Conservation (phyloP, 35 echinoderm and acorn worm genomes). For the Eucidaris tribuloides region DNA sequence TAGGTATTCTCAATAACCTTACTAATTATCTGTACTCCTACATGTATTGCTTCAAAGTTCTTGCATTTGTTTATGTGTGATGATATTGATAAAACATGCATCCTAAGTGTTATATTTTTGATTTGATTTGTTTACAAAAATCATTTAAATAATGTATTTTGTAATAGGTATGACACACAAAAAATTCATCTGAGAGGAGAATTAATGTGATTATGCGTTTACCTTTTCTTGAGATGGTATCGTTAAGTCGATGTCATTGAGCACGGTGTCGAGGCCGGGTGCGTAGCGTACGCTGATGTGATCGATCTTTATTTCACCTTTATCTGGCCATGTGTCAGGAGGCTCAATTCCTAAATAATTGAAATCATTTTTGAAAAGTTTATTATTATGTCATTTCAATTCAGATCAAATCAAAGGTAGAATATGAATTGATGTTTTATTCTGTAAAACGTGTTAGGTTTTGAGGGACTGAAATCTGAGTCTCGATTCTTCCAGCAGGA, state of each 20-base stretch:
- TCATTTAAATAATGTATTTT: too few relatives aligned
- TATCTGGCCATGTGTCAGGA: constrained; percentile 35
- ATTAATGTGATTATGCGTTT: background rate
- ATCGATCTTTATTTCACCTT: constrained; percentile 37
- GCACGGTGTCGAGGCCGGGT: constrained; percentile 27
- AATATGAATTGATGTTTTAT: background rate
- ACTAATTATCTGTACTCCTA: too few relatives aligned
- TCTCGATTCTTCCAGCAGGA: too few relatives aligned
- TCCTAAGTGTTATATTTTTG: too few relatives aligned
- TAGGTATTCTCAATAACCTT: too few relatives aligned
- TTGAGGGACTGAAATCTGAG: too few relatives aligned
- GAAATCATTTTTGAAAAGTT: background rate
- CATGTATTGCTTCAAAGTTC: background rate
- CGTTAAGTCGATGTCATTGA: constrained; percentile 34
- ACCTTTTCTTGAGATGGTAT: constrained; percentile 54
- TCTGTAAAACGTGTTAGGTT: too few relatives aligned
- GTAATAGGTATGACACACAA: too few relatives aligned
- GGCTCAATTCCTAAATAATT: constrained; percentile 30
- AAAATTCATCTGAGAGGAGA: too few relatives aligned
- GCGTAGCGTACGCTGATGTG: constrained; percentile 56
- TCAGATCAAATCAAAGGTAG: too few relatives aligned
- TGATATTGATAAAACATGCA: background rate
- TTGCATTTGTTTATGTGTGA: background rate
- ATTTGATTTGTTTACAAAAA: too few relatives aligned
- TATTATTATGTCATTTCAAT: too few relatives aligned